Percentiles rank a stretch among this genome's conserved stretches.
phyloP scores from a whole-genome alignment of 2,888 invertebrate species.

The Synergus umbraculus region DNA sequence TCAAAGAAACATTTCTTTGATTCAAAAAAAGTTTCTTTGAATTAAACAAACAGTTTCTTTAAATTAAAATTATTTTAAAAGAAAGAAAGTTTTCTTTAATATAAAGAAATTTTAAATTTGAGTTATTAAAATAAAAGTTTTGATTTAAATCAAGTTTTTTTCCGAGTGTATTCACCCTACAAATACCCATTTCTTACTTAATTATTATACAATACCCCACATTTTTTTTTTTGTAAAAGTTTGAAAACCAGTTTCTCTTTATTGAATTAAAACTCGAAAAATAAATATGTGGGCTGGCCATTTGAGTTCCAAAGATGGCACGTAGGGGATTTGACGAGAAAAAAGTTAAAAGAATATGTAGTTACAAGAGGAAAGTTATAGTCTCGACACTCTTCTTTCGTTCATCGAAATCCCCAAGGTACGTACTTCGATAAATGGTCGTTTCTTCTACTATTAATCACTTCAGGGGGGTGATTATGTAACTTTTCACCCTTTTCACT shows the following conservation, averaged over 20 bases:
- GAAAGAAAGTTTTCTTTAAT: too few species aligned
- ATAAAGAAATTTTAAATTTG: too few species aligned
- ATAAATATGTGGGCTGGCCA: background rate
- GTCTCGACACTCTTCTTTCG: conserved; percentile 51
- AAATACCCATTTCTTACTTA: too few species aligned
- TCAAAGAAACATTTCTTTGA: too few species aligned
- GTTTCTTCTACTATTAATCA: conserved; percentile 40
- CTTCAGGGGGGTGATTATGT: background rate
- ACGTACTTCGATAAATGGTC: conserved; percentile 49
- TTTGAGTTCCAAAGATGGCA: conserved; percentile 7
- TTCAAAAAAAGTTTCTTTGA: too few species aligned
- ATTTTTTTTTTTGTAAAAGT: background rate
- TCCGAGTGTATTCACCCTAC: too few species aligned
- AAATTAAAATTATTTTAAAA: too few species aligned
- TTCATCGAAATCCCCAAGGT: conserved; percentile 55
- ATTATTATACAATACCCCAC: background rate
- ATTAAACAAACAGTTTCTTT: too few species aligned
- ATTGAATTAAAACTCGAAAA: background rate
- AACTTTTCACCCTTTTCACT: too few species aligned
- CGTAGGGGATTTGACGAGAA: conserved; percentile 50
- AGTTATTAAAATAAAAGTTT: too few species aligned
- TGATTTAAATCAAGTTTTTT: too few species aligned
- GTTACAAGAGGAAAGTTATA: conserved; percentile 50
- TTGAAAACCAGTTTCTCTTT: background rate
- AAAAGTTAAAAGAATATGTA: conserved; percentile 51